Evolutionary conservation across 2,797 vertebrate species (phyloP).

Genomic region (Serranus cabrilla): DNA sequence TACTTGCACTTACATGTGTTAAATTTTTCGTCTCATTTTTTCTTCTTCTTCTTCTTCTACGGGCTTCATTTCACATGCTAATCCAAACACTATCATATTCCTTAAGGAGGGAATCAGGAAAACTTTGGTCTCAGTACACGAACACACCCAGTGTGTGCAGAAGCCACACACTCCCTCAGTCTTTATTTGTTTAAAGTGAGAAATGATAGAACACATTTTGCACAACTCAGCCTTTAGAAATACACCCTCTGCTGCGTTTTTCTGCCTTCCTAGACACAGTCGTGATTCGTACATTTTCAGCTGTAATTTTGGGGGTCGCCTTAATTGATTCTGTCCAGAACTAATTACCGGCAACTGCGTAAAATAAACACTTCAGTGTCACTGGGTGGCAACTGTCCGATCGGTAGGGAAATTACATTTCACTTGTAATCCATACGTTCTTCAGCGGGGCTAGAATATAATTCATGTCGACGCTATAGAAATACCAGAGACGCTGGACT

Average conservation of each 20-base stretch:
- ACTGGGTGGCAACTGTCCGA: constrained; percentile 75
- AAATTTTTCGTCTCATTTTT: constrained; percentile 21
- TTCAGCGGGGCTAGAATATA: constrained; percentile 70
- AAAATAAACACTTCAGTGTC: constrained; percentile 85
- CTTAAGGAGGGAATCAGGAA: constrained; percentile 58
- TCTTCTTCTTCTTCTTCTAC: no score
- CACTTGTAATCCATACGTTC: constrained; percentile 82
- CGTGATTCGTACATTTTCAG: constrained; percentile 68
- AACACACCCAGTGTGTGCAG: constrained; percentile 65
- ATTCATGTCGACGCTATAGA: constrained; percentile 80
- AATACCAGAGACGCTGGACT: constrained; percentile 69
- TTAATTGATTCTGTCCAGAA: constrained; percentile 81
- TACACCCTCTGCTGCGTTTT: constrained; percentile 34
- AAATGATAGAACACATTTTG: constrained; percentile 69
- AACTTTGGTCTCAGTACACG: constrained; percentile 45
- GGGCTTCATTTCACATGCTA: constrained; percentile 63
- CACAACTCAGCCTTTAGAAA: constrained; percentile 56
- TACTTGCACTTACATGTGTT: constrained; percentile 62
- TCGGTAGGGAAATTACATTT: constrained; percentile 79
- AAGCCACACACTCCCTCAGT: constrained; percentile 59
- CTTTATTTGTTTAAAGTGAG: constrained; percentile 68
- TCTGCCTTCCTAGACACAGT: constrained; percentile 38
- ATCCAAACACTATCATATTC: constrained; percentile 64
- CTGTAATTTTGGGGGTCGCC: constrained; percentile 64
- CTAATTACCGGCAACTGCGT: constrained; percentile 78